Conservation (phyloP, 2,888 invertebrate genomes). For the Parthenolecanium corni region DNA sequence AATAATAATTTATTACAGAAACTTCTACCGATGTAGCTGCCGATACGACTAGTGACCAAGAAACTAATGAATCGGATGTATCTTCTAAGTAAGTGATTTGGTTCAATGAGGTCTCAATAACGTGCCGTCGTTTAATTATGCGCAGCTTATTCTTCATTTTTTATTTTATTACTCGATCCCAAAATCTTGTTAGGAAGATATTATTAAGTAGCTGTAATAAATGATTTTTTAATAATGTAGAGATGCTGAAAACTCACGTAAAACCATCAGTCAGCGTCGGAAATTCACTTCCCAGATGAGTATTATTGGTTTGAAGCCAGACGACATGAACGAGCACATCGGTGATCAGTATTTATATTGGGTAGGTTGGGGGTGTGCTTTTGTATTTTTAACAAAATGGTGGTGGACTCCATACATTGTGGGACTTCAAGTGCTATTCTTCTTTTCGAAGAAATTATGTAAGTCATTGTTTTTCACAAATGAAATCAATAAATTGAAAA, state of each 20-base stretch:
- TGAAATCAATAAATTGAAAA: background rate
- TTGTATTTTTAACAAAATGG: constrained; percentile 52
- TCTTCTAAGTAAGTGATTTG: no score
- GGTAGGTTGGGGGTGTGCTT: constrained; percentile 41
- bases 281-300: constrained; percentile 13
- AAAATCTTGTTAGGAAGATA: no score
- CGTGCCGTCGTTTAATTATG: no score
- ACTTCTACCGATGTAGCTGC: no score
- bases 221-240: background rate
- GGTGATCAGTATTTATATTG: constrained; percentile 55
- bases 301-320: constrained; percentile 6
- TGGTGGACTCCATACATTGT: constrained; percentile 58
- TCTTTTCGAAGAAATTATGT: constrained; percentile 10
- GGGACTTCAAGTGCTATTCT: constrained; percentile 9
- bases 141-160: no score
- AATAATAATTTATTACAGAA: no score
- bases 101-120: no score
- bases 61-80: no score
- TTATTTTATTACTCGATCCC: no score
- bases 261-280: constrained; percentile 7
- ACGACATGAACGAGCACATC: constrained; percentile 46
- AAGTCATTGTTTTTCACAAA: constrained; percentile 3
- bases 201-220: no score
- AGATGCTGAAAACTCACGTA: background rate
- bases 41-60: no score